Evolutionary conservation across 2,888 invertebrate genomes (phyloP), one percentile per base, ranked within the genome.

Genomic region (Tolmerus cingulatus): DNA sequence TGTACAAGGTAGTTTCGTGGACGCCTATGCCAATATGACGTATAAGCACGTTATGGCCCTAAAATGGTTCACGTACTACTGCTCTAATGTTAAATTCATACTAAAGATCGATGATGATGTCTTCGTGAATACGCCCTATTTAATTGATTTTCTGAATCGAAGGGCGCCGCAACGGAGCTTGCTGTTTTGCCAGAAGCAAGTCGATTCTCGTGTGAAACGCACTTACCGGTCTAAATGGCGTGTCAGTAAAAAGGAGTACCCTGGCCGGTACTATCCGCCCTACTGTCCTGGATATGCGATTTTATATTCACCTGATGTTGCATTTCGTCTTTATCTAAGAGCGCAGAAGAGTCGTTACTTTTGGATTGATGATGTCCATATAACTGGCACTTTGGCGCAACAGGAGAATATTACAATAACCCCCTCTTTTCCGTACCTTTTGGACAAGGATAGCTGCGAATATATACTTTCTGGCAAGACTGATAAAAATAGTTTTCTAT

Each of bases 301-400:
- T 87, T 92, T 96, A 14, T 95, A 95, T 90, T 95, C 95, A 0
- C 93, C 94, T 74, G 95, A 96, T 90, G 94, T 94, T 57, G 94
- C 94, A 19, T 93, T 93, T 87, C 92, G 93, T 40, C 92, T 95
- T 16, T 94, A 95, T 82, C 93, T 92, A 86, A 94, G 94, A 78
- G 95, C 95, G 1, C 95, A 95, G 90, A 92, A 91, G 8, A 92
- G 93, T 3, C 94, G 94, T 1, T 97, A 96, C 91, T 96, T 97
- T 93, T 97, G 97, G 97, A 96, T 97, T 82, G 97, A 97, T 91
- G 97, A 97, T 91, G 96, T 96, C 51, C 96, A 96, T 90, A 93
- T 97, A 55, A 97, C 97, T 0, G 97, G 97, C 34, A 93, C 94
- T 0, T 90, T 95, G 87, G 94, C 94, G 14, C 92, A 93, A 89